A percentile compares a stretch with the other conserved stretches of the same genome.
Evolutionary conservation across 2,888 invertebrate genomes (phyloP).

Genomic region (Ectemnius cavifrons): DNA sequence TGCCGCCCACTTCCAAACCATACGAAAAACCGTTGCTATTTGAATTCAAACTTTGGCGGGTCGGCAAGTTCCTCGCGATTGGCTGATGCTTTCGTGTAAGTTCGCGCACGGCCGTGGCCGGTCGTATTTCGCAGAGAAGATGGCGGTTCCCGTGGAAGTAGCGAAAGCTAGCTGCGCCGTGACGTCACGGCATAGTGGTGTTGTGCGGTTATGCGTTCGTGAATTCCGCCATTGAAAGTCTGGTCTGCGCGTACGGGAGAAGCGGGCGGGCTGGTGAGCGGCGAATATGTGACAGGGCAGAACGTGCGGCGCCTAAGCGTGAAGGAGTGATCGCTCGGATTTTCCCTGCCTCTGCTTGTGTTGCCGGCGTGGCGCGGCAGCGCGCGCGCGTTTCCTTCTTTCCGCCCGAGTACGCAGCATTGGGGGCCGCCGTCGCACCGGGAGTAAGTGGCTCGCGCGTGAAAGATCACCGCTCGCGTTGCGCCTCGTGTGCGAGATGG

Average conservation of each 20-base stretch:
- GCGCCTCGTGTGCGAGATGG: slow-evolving; percentile 65
- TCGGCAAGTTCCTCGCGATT: not conserved
- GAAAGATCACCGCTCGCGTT: slow-evolving; percentile 39
- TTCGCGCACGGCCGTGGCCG: slow-evolving; percentile 32
- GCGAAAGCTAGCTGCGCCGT: slow-evolving; percentile 55
- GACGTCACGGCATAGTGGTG: slow-evolving; percentile 65
- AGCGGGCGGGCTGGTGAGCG: slow-evolving; percentile 17
- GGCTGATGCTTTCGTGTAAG: slow-evolving; percentile 35
- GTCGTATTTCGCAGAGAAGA: slow-evolving; percentile 55
- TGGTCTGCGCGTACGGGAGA: slow-evolving; percentile 31
- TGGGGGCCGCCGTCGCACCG: slow-evolving; percentile 36
- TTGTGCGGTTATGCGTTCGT: slow-evolving; percentile 68
- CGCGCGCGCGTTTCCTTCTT: slow-evolving; percentile 46
- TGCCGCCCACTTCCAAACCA: slow-evolving; percentile 13
- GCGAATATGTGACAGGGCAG: slow-evolving; percentile 60
- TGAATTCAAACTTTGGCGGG: slow-evolving; percentile 43
- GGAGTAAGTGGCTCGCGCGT: slow-evolving; percentile 42
- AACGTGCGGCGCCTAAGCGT: slow-evolving; percentile 18
- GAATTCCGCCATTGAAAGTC: slow-evolving; percentile 68
- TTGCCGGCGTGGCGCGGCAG: slow-evolving; percentile 54
- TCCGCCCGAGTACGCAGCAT: slow-evolving; percentile 32
- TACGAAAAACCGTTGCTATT: not conserved
- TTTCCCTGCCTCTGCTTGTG: slow-evolving; percentile 34
- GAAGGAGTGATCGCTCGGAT: slow-evolving; percentile 28
- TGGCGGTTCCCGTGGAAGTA: slow-evolving; percentile 61